Base-by-base conservation (phyloP, 2,797 vertebrate genomes). In the Spinibarbus caldwelli region DNA sequence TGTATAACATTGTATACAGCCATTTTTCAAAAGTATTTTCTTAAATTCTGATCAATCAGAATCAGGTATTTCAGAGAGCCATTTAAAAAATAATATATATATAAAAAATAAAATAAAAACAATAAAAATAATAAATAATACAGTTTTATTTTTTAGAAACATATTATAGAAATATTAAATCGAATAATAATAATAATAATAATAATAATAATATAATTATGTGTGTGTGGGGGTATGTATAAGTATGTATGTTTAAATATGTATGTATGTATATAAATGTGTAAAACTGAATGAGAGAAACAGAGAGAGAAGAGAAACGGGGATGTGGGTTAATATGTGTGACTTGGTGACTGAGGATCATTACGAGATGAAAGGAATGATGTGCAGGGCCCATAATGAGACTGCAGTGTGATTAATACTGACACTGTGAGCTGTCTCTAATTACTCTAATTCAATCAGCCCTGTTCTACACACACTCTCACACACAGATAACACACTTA, bases 331-430 rank as follows among this genome's bases (percentile, higher is more conserved):
- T 87, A 89, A 86, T 89, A 82, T 88, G 88, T 86, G 87, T 87
- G 82, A 87, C 82, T 85, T 83, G 47, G 84, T 87, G 89, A 85
- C 83, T 85, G 88, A 80, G 79, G 79, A 87, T 88, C 86, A 87
- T 90, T 90, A 89, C 17, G 78, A 89, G 84, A 87, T 86, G 87
- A 89, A 88, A 83, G 85, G 78, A 75, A 78, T 80, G 85, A 88
- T 88, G 82, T 86, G 85, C 78, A 76, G 80, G 78, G 64, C 77
- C 62, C 80, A 76, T 89, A 90, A 90, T 89, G 89, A 90, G 89
- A 88, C 88, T 87, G 84, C 89, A 88, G 87, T 89, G 89, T 90
- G 91, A 92, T 90, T 92, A 91, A 93, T 90, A 88, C 87, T 90
- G 85, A 85, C 87, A 90, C 88, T 90, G 84, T 88, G 89, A 88